A percentile compares a stretch with the other conserved stretches of the same genome.
phyloP scores from a whole-genome alignment of 1,140 invertebrate genomes.

The Cyphomyrmex costatus region DNA sequence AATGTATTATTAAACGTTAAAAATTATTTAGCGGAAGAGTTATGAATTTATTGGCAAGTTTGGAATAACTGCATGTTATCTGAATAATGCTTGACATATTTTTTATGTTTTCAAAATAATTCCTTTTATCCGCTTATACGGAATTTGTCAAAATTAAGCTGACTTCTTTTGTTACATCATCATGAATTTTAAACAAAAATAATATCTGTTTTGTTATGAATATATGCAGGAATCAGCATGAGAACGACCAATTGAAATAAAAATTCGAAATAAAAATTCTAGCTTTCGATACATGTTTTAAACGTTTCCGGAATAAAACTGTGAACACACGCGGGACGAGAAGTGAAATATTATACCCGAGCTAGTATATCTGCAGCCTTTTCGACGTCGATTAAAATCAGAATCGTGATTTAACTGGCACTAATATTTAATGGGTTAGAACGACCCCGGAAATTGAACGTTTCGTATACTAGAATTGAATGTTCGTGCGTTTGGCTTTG shows the following conservation, averaged over 20 bases:
- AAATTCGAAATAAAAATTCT: not conserved
- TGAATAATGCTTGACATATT: not conserved
- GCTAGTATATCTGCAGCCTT: not conserved
- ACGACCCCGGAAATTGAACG: slow-evolving; percentile 52
- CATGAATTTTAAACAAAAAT: not conserved
- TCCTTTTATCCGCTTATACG: not conserved
- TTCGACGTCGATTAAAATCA: slow-evolving; percentile 40
- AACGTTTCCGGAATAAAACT: slow-evolving; percentile 27
- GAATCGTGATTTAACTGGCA: slow-evolving; percentile 39
- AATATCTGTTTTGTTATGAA: slow-evolving; percentile 5
- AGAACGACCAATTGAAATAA: not conserved
- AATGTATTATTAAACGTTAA: not conserved
- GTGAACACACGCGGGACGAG: not conserved
- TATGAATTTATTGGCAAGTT: not conserved
- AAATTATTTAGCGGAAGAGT: not conserved
- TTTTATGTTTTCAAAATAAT: slow-evolving; percentile 12
- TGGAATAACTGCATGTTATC: not conserved
- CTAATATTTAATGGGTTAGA: slow-evolving; percentile 61
- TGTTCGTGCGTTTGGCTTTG: not conserved
- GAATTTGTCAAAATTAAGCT: not conserved
- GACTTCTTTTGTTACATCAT: not conserved
- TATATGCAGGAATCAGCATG: too few species aligned
- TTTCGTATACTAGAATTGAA: slow-evolving; percentile 44
- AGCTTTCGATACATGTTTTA: not conserved
- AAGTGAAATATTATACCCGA: not conserved